Conservation (phyloP, 2,888 invertebrate species). For the Neoaliturus tenellus region DNA sequence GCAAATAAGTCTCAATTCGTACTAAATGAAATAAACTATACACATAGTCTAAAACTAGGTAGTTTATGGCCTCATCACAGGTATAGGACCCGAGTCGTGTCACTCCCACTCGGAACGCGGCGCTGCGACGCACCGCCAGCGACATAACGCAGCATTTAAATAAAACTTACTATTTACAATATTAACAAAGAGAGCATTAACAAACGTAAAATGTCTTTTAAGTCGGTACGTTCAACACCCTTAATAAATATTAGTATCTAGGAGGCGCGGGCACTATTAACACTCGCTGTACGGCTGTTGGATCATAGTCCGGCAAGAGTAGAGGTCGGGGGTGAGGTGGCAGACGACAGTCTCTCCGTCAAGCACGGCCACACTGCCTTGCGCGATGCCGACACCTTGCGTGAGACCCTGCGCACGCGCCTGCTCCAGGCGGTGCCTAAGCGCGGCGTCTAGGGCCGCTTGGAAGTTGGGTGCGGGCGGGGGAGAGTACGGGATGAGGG, state of each 20-base stretch:
- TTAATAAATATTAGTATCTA: constrained; percentile 57
- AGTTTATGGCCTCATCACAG: constrained; percentile 51
- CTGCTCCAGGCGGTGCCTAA: constrained; percentile 75
- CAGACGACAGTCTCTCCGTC: constrained; percentile 92
- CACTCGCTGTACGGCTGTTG: constrained; percentile 80
- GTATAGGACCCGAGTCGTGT: constrained; percentile 33
- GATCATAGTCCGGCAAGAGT: constrained; percentile 67
- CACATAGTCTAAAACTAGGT: constrained; percentile 42
- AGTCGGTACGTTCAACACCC: constrained; percentile 56
- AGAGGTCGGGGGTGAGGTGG: constrained; percentile 80
- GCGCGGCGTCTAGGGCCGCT: constrained; percentile 71
- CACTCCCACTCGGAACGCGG: background rate
- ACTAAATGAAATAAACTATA: constrained; percentile 51
- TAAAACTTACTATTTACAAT: constrained; percentile 27
- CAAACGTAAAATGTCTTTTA: constrained; percentile 43
- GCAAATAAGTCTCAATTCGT: constrained; percentile 57
- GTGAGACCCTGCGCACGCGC: constrained; percentile 69
- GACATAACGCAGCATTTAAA: background rate
- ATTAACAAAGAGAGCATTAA: constrained; percentile 25
- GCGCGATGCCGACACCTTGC: constrained; percentile 2
- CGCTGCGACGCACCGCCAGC: background rate
- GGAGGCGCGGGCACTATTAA: constrained; percentile 69
- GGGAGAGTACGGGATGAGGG: constrained; percentile 87
- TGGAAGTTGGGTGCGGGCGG: constrained; percentile 71
- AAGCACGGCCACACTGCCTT: constrained; percentile 81